Percentiles rank a stretch among this genome's conserved stretches.
Evolutionary conservation across 2,888 invertebrate species (phyloP).

Genomic region (Pterostichus madidus): DNA sequence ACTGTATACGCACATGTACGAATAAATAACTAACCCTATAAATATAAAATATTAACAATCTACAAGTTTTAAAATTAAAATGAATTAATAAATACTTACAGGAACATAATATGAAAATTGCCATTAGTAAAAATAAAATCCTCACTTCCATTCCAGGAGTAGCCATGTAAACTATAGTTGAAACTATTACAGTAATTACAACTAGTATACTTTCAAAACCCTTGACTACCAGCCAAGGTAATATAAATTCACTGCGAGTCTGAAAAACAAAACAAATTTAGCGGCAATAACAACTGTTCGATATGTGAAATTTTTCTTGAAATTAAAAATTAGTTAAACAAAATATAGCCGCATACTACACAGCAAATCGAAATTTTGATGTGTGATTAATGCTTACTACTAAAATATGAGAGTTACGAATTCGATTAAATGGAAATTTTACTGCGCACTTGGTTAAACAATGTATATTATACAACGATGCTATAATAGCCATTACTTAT

Average conservation of each 20-base stretch:
- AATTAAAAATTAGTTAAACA: too few species aligned
- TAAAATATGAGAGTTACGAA: too few species aligned
- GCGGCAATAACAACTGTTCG: too few species aligned
- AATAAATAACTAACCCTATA: slow-evolving; percentile 31
- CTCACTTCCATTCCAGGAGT: neutral
- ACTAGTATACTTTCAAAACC: slow-evolving; percentile 32
- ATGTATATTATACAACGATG: too few species aligned
- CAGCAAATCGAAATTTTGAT: too few species aligned
- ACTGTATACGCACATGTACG: slow-evolving; percentile 38
- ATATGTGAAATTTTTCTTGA: too few species aligned
- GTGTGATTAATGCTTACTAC: too few species aligned
- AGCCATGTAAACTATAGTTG: neutral
- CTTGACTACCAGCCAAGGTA: slow-evolving; percentile 55
- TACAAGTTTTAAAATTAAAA: neutral
- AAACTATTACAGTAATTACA: neutral
- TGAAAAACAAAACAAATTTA: slow-evolving; percentile 21
- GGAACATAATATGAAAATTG: slow-evolving; percentile 13
- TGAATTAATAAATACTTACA: slow-evolving; percentile 14
- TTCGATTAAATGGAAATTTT: too few species aligned
- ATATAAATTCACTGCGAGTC: slow-evolving; percentile 26
- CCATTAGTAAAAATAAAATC: neutral
- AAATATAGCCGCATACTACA: too few species aligned
- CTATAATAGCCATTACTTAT: too few species aligned
- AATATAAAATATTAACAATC: neutral
- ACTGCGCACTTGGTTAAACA: too few species aligned